Evolutionary conservation across 2,113 vertebrate genomes (phyloP).

Genomic region (Aplodontia rufa): DNA sequence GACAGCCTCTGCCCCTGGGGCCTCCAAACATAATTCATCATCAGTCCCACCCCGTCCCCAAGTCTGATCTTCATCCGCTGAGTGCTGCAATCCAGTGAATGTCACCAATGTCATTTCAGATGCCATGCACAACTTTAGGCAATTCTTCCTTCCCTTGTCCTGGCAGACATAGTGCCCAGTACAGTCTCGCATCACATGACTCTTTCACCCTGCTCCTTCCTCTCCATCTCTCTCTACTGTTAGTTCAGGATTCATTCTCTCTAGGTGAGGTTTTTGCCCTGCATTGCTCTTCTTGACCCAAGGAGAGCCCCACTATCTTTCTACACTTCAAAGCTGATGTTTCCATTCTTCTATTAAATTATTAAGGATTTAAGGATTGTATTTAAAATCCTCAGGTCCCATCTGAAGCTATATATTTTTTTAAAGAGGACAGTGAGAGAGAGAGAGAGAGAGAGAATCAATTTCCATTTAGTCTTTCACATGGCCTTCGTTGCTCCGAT

Average conservation of each 20-base stretch:
- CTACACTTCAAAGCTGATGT: not conserved
- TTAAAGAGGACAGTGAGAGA: no score
- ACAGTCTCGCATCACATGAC: not conserved
- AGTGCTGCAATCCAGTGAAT: not conserved
- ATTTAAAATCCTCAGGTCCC: slow-evolving; percentile 31
- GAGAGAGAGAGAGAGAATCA: no score
- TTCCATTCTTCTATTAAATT: not conserved
- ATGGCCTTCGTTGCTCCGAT: no score
- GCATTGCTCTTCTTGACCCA: not conserved
- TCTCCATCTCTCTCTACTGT: not conserved
- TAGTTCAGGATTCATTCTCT: not conserved
- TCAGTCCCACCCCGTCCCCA: not conserved
- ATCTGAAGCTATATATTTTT: no score
- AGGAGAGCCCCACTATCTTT: not conserved
- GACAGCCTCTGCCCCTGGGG: not conserved
- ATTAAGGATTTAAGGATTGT: not conserved
- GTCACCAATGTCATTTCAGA: not conserved
- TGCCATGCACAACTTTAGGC: not conserved
- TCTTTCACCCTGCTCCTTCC: not conserved
- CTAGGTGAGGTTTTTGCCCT: not conserved
- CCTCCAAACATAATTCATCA: not conserved
- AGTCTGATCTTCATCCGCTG: not conserved
- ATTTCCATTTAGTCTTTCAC: no score
- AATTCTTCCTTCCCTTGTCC: not conserved
- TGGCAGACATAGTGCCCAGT: not conserved